A percentile compares a stretch with the other conserved stretches of the same genome.
Conservation (phyloP, 2,113 vertebrate species). For the Oncorhynchus tshawytscha region DNA sequence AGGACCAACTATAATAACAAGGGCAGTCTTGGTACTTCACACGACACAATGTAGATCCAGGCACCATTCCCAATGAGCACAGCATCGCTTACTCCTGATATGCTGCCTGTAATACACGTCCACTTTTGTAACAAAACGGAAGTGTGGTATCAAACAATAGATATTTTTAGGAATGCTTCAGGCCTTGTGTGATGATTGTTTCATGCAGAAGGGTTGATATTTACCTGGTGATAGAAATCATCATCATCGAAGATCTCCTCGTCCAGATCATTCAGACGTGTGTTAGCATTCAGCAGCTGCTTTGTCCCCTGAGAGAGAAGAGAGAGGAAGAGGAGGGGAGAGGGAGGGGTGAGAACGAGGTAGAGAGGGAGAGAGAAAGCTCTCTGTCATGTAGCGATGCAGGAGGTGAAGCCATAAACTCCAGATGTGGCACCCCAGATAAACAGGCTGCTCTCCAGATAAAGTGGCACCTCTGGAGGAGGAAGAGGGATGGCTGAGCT, state of each 20-base stretch:
- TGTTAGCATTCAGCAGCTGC: conserved; percentile 74
- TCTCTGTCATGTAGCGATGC: not conserved
- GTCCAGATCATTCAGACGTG: conserved; percentile 86
- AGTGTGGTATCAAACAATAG: no score
- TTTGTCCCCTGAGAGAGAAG: conserved; percentile 62
- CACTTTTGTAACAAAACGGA: no score
- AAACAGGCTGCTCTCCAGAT: conserved; percentile 13
- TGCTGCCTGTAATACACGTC: no score
- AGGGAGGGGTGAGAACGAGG: not conserved
- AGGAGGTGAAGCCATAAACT: conserved; percentile 7
- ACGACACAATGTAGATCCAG: not conserved
- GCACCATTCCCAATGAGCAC: no score
- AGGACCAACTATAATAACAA: conserved; percentile 59
- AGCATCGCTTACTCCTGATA: no score
- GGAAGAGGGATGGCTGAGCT: conserved; percentile 1
- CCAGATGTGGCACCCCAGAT: conserved; percentile 10
- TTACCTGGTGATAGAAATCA: conserved; percentile 94
- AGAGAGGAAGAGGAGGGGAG: not conserved
- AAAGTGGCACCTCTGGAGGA: not conserved
- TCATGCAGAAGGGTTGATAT: not conserved
- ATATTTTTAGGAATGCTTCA: no score
- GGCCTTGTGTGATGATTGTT: no score
- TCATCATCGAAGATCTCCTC: conserved; percentile 95
- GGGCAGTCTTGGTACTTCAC: conserved; percentile 39
- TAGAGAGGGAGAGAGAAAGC: not conserved